A percentile compares a stretch with the other conserved stretches of the same genome.
phyloP scores from a whole-genome alignment of 2,888 invertebrate genomes.

The Idaea biselata region DNA sequence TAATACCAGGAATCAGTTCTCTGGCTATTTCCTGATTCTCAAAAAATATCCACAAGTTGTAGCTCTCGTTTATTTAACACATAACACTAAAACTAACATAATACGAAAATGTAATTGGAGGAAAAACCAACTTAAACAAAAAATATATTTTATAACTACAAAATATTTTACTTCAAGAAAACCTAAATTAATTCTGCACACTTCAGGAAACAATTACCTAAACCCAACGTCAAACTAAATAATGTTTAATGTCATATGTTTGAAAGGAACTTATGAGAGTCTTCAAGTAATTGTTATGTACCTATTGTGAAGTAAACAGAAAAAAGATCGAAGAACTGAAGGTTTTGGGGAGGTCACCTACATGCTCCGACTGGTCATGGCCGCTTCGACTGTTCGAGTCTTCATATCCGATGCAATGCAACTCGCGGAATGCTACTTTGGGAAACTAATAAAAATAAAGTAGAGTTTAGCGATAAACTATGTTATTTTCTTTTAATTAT shows the following conservation, averaged over 20 bases:
- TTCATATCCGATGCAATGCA: slow-evolving; percentile 50
- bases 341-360: slow-evolving; percentile 74
- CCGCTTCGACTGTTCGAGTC: slow-evolving; percentile 43
- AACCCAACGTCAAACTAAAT: not conserved
- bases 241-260: not conserved
- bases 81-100: no score
- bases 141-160: no score
- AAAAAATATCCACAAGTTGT: no score
- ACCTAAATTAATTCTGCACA: not conserved
- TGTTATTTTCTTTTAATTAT: no score
- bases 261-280: not conserved
- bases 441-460: not conserved
- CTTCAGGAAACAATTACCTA: not conserved
- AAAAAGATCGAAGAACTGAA: slow-evolving; percentile 54
- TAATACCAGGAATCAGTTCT: no score
- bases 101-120: no score
- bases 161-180: not conserved
- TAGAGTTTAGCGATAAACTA: not conserved
- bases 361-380: slow-evolving; percentile 74
- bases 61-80: no score
- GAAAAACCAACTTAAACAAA: no score
- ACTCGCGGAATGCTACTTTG: slow-evolving; percentile 7
- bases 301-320: slow-evolving; percentile 32
- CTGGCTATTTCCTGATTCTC: no score
- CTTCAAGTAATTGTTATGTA: not conserved